These are phyloP conservation scores for Petrophora chlorosata DNA, from an alignment of 2,888 invertebrate species.

Conservation along the genomic window DNA sequence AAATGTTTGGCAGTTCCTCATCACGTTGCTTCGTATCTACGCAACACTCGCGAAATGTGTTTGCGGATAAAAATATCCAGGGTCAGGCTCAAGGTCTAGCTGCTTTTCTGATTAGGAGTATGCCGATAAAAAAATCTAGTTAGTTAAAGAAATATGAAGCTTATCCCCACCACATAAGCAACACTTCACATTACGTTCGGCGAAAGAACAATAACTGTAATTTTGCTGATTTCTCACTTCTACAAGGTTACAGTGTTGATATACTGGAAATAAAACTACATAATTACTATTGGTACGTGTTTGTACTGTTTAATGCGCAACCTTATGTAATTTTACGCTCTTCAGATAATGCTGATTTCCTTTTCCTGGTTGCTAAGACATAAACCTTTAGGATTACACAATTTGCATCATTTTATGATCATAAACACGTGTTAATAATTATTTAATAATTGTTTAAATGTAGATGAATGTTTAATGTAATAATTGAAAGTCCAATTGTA, in stretches of 20 bases:
- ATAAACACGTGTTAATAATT: too few species aligned
- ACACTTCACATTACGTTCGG: conserved; percentile 45
- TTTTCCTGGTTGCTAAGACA: conserved; percentile 15
- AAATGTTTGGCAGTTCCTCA: conserved; percentile 56
- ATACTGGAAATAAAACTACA: conserved; percentile 49
- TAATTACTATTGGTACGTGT: conserved; percentile 32
- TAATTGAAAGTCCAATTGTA: too few species aligned
- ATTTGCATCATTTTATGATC: too few species aligned
- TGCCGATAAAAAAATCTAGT: conserved; percentile 63
- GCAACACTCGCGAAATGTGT: conserved; percentile 73
- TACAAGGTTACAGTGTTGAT: conserved; percentile 67
- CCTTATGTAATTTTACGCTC: conserved; percentile 19
- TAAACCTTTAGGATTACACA: too few species aligned
- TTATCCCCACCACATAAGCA: conserved; percentile 48
- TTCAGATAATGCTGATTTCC: conserved; percentile 21
- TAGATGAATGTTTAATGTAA: too few species aligned
- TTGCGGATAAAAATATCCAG: conserved; percentile 81
- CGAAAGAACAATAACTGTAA: conserved; percentile 74
- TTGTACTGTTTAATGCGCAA: conserved; percentile 15
- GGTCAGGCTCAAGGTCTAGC: conserved; percentile 80
- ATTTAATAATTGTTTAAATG: too few species aligned
- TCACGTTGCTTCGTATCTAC: conserved; percentile 61
- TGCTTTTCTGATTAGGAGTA: conserved; percentile 78
- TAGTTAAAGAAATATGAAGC: conserved; percentile 52
- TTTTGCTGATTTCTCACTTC: conserved; percentile 70